Evolutionary conservation across 35 echinoderm and acorn worm species (phyloP), one percentile per base, ranked within the genome.

Genomic region (Holothuria glaberrima): DNA sequence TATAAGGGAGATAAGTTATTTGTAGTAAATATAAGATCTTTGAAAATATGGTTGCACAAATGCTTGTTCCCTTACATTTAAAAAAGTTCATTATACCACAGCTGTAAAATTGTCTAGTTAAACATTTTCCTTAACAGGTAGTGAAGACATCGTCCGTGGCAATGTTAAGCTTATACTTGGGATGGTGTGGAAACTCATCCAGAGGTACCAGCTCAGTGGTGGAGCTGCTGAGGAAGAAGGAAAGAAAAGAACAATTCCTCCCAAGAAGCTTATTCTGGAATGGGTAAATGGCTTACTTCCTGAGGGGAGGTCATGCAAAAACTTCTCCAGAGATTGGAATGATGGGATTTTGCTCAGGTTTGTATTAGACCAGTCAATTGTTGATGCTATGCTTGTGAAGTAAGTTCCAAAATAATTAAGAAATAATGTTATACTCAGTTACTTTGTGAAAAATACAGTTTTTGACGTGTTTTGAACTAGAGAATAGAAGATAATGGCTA

Each of bases 261-360:
- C 93, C n/a, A 99, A 99, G 93, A 99, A 95, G 66, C 88, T 94
- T 27, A 99, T 99, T 88, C 58, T 95, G 65, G 64, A 88, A 22
- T 99, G 97, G 97, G 50, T 99, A 28, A 90, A 94, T 68, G 89
- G 90, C 80, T 90, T 98, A 16, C 73, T 99, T 18, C 93, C 91
- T 0, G 93, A 93, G 25, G 75, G 48, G 9, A 54, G 28, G 12
- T 46, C 46, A 14, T 66, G 94, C 66, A 88, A 66, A n/a, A 99
- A 99, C 88, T 99, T 99, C 61, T 59, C 91, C 27, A 71, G 63
- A 64, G 97, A 99, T 62, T 99, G 97, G 97, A 99, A 99, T 66
- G 83, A 93, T 93, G 97, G 97, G 38, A 88, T 94, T 75, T 68
- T 88, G 20, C 89, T 99, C 52, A 91, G 97, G 97, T 99, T 32